Base-by-base conservation (phyloP, 2,888 invertebrate species). In the Notodonta ziczac region DNA sequence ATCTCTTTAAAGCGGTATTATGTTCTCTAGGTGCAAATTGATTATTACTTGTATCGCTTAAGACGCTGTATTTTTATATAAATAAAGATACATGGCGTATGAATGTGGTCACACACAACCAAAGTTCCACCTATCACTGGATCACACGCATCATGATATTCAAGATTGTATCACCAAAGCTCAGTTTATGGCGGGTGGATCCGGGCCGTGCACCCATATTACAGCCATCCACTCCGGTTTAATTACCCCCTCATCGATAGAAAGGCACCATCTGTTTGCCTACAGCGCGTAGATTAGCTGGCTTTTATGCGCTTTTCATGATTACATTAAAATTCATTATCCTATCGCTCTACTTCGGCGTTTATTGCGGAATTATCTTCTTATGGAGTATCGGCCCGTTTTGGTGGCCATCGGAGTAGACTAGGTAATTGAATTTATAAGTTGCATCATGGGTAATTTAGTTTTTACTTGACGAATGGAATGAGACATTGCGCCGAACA, bases 211-310 rank as follows among this genome's bases (percentile, higher is more conserved):
- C 64, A 63, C 67, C 66, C 66, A 67, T n/a, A n/a, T 73, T 74
- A 73, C 39, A 66, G 65, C 61, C 66, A 66, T 63, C 63, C 70
- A 72, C 65, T 60, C 61, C 61, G 65, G 65, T 68, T 71, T 78
- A 77, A 78, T 80, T 77, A 74, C 73, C 68, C 66, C 53, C 61
- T 67, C 71, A 76, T 74, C 73, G 67, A 70, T 72, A 58, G 63
- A 61, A 42, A 59, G 40, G 63, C 66, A 61, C 63, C 67, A 72
- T 72, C 64, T 70, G 70, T 66, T 67, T 67, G 67, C 59, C 61
- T 72, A 67, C 66, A 67, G 63, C 60, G 65, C 61, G 58, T 60
- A 69, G 66, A 70, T 72, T 72, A 69, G 68, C 59, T 57, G 56
- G 44, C 55, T 69, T 73, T 65, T 67, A 66, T 59, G 63, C 56